Base-by-base conservation (phyloP, 2,113 vertebrate genomes). In the Climacteris rufus region DNA sequence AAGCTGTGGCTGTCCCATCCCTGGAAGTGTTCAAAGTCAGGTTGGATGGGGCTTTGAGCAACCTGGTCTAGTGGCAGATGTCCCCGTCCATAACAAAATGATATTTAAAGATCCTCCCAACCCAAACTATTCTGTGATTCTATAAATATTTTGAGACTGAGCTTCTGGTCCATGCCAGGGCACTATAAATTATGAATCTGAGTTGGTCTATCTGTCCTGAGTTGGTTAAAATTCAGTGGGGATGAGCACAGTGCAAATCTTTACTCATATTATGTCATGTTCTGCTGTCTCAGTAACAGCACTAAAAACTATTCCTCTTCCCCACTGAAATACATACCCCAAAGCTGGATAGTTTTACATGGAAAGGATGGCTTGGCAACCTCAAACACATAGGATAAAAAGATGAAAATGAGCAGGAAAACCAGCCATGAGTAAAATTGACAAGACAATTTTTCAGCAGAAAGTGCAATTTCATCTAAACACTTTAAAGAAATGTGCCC, bases 11-110 rank as follows among this genome's bases (percentile, higher is more conserved):
- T 69, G 35, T 7, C 2, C 31, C 63, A 83, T 37, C 49, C 63
- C 30, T 63, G 54, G 31, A 14, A 56, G 1, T 23, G 40, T 33
- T 0, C 47, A 22, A 54, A 22, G 7, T 4, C n/a, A 27, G 10
- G 8, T 0, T 61, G 40, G 25, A 33, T 0, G 0, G 17, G 12
- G 6, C 3, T 76, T 8, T 10, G 47, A 76, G 15, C 8, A 54
- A 3, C 3, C 30, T 63, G 63, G 70, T 7, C 2, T 4, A 4
- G 22, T 8, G 18, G 30, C 37, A 83, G 15, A 10, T 33, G 63
- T 54, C 40, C 25, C 22, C 42, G 61, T 2, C 8, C 21, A 42
- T 28, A 50, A 63, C 2, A 1, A 20, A 6, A 5, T 27, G 1
- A 47, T 27, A 9, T 69, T 54, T 14, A 35, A 54, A 9, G 15